These are phyloP conservation scores for Tachuris rubrigastra DNA, from an alignment of 2,113 vertebrate genomes.

Conservation along the genomic window DNA sequence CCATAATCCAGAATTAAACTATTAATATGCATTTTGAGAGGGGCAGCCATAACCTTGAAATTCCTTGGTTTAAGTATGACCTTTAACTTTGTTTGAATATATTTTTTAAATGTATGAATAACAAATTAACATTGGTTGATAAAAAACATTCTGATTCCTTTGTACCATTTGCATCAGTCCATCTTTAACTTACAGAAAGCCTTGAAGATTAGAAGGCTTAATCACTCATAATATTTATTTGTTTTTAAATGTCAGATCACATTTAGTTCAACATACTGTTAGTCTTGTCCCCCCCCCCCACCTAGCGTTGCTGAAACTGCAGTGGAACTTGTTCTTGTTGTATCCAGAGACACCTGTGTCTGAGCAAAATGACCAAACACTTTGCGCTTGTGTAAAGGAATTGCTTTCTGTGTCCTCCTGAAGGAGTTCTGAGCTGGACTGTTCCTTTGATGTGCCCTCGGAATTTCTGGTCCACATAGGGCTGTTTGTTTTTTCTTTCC, in stretches of 20 bases:
- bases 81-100: constrained; percentile 75
- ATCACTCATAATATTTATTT: constrained; percentile 73
- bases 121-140: constrained; percentile 64
- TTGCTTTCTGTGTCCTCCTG: neutral
- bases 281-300: neutral
- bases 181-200: constrained; percentile 67
- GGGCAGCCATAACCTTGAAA: constrained; percentile 53
- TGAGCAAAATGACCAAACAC: neutral
- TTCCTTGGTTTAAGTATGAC: constrained; percentile 71
- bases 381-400: neutral
- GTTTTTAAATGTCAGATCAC: constrained; percentile 74
- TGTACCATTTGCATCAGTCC: constrained; percentile 65
- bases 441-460: neutral
- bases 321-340: neutral
- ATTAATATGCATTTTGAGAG: constrained; percentile 57
- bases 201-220: constrained; percentile 71
- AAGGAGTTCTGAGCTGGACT: neutral
- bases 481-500: constrained; percentile 25
- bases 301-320: neutral
- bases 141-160: constrained; percentile 68
- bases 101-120: constrained; percentile 68
- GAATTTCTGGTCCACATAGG: neutral
- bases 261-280: constrained; percentile 54
- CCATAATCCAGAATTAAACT: constrained; percentile 69
- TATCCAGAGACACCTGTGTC: neutral